phyloP scores from a whole-genome alignment of 1,140 invertebrate species.

The Neodiprion virginianus region DNA sequence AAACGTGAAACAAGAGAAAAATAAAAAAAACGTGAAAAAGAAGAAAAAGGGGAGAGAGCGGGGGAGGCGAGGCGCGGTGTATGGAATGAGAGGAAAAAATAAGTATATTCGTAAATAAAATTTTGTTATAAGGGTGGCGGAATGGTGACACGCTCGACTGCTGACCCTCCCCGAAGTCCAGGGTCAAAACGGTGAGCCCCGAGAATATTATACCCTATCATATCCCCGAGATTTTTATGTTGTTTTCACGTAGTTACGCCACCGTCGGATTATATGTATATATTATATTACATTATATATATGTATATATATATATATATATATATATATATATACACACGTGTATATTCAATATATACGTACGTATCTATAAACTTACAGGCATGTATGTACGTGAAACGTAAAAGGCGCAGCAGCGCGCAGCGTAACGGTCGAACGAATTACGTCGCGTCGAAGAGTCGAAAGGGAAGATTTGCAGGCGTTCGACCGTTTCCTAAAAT shows the following conservation, averaged over 20 bases:
- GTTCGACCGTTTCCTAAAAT: too few species aligned
- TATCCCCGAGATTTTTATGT: conserved; percentile 41
- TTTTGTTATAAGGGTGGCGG: conserved; percentile 46
- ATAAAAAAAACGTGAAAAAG: neutral
- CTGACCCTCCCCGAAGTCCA: conserved; percentile 43
- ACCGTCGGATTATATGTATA: conserved; percentile 1
- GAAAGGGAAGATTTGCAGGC: too few species aligned
- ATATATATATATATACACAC: too few species aligned
- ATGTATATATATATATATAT: too few species aligned
- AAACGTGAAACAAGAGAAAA: neutral
- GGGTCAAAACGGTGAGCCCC: conserved; percentile 46
- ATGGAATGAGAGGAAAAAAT: conserved; percentile 27
- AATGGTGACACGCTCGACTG: conserved; percentile 55
- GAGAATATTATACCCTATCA: conserved; percentile 30
- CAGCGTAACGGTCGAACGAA: neutral
- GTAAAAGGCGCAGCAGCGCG: neutral
- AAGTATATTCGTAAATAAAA: conserved; percentile 55
- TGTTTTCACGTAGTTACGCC: conserved; percentile 50
- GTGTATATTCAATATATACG: too few species aligned
- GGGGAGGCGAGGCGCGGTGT: conserved; percentile 20
- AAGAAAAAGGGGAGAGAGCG: conserved; percentile 17
- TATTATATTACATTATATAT: too few species aligned
- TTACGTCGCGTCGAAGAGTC: neutral
- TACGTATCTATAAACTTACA: neutral
- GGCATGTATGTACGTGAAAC: neutral